These are phyloP conservation scores for Craterocephalus amniculus DNA, from an alignment of 2,797 vertebrate genomes.

Conservation along the genomic window DNA sequence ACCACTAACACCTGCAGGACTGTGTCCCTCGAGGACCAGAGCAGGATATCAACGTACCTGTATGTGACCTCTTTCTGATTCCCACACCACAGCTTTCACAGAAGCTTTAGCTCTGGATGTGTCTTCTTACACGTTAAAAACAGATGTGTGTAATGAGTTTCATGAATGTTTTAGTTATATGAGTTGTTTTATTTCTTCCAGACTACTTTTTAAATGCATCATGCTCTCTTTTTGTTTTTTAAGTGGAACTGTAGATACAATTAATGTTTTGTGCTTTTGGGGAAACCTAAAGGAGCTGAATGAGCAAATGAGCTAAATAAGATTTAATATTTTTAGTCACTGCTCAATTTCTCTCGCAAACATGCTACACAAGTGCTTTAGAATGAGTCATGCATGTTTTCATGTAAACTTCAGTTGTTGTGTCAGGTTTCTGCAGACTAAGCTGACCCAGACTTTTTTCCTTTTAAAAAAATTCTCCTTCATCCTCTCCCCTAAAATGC, in stretches of 20 bases:
- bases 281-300: too few species aligned
- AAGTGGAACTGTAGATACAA: neutral
- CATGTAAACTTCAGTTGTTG: slow-evolving; percentile 4
- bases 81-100: neutral
- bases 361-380: neutral
- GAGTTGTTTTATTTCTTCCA: neutral
- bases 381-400: neutral
- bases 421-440: slow-evolving; percentile 27
- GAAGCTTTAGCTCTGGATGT: neutral
- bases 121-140: neutral
- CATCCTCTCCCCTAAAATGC: slow-evolving; percentile 15
- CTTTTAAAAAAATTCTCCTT: slow-evolving; percentile 35
- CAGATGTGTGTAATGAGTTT: neutral
- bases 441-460: slow-evolving; percentile 34
- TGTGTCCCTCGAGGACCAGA: too few species aligned
- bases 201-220: neutral
- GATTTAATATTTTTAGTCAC: neutral
- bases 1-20: too few species aligned
- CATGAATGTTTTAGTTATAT: neutral
- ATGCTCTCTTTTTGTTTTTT: neutral
- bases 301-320: too few species aligned
- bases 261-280: too few species aligned
- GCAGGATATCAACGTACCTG: too few species aligned
- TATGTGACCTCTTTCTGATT: neutral
- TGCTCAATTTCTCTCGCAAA: neutral